Percentiles rank a stretch among this genome's conserved stretches.
Evolutionary conservation across 2,113 vertebrate species (phyloP).

Genomic region (Dromiciops gliroides): DNA sequence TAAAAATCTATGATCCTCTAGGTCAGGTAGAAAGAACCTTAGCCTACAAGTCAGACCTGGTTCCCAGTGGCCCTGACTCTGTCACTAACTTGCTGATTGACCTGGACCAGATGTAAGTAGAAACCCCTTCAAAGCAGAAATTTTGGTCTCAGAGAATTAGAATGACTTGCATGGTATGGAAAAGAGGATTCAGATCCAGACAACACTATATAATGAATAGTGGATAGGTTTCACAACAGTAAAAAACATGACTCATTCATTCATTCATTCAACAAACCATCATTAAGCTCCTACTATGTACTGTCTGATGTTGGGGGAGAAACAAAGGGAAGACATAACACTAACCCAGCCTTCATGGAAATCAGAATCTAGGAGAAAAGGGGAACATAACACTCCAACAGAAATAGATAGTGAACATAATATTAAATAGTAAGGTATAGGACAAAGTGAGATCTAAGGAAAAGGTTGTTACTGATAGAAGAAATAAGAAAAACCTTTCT

Average conservation of each 20-base stretch:
- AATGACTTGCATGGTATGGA: not conserved
- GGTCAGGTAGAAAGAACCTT: not conserved
- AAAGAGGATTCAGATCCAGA: not conserved
- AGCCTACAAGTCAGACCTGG: not conserved
- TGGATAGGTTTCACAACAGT: not conserved
- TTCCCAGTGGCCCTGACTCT: not conserved
- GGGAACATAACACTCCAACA: not conserved
- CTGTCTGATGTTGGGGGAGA: not conserved
- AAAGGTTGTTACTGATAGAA: not conserved
- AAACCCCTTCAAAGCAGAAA: not conserved
- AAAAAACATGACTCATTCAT: not conserved
- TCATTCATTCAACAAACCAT: not conserved
- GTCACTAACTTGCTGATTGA: not conserved
- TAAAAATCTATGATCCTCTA: not conserved
- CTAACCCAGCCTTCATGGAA: not conserved
- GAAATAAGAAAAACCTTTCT: not conserved
- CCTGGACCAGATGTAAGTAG: not conserved
- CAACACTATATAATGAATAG: not conserved
- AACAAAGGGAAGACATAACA: not conserved
- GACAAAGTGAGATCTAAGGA: not conserved
- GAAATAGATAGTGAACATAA: not conserved
- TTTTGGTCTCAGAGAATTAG: not conserved
- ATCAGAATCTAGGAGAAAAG: not conserved
- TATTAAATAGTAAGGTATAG: not conserved
- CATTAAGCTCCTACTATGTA: not conserved